Percentiles rank a stretch among this genome's conserved stretches.
These are phyloP conservation scores for Pangasius djambal DNA, from an alignment of 2,797 vertebrate genomes.

Conservation along the genomic window DNA sequence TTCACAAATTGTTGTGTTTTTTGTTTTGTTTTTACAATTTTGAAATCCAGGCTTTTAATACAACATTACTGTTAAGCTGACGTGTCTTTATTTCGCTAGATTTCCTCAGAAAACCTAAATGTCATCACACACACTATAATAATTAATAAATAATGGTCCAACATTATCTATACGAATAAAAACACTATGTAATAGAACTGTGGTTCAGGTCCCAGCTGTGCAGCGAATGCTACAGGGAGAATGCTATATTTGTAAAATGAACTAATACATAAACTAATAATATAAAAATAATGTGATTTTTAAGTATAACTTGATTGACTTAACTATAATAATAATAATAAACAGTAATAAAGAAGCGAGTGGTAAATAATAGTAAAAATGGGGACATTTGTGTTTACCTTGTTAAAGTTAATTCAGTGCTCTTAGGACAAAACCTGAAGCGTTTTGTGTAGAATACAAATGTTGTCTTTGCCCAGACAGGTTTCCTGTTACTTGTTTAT, in stretches of 20 bases:
- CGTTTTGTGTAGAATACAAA: background rate
- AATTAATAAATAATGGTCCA: background rate
- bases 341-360: background rate
- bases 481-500: background rate
- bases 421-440: background rate
- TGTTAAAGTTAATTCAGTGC: background rate
- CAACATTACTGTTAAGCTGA: background rate
- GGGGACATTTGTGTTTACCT: background rate
- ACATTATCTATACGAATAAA: background rate
- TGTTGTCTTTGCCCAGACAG: background rate
- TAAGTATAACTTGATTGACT: no score
- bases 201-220: background rate
- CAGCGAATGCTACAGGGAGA: no score
- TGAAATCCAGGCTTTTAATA: background rate
- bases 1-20: background rate
- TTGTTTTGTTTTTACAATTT: background rate
- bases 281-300: background rate
- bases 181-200: background rate
- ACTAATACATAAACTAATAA: background rate
- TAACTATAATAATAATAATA: slow-evolving; percentile 4
- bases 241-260: background rate
- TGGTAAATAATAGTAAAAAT: background rate
- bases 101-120: background rate
- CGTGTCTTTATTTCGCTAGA: background rate
- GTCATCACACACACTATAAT: background rate